Evolutionary conservation across 2,113 vertebrate genomes (phyloP), one percentile per base, ranked within the genome.

Genomic region (Blennius ocellaris): DNA sequence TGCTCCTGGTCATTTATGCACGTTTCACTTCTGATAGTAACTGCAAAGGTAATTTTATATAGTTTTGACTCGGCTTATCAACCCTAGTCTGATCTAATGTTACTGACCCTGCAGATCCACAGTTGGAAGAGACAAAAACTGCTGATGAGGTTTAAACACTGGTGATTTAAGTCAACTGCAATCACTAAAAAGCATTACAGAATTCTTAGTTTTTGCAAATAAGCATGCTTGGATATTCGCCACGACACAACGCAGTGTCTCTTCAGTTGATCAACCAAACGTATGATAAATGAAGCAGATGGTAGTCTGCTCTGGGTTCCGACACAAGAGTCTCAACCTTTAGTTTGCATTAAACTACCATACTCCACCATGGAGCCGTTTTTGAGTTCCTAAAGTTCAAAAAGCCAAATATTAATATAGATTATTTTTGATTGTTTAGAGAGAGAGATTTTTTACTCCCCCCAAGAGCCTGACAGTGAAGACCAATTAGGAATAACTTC

Each of bases 401-500:
- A 69, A 41, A 56, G 37, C 21, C 6, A 14, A 11, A 11, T 58
- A 7, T 39, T 39, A 12, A 11, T 17, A 45, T 52, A 11, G 10
- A 11, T 54, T 54, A 60, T 61, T 70, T 71, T 5, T 55, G 12
- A 53, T 60, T 14, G 57, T 68, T 60, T 69, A 48, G 11, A 51
- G 17, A 0, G 51, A 49, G 15, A 56, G 51, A 59, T 43, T 21
- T 47, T 57, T 2, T 59, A 2, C 4, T 30, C 21, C 21, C 21
- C 4, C 21, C 21, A 30, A 30, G 21, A 30, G 21, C 30, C 8
- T 44, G 15, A n/a, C 45, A 10, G 51, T 38, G 37, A 70, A 43
- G 15, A 37, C 47, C 15, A 61, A 80, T 78, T 77, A 59, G 44
- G 45, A 80, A 69, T 79, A 52, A 60, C n/a, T 78, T 81, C 37